phyloP scores from a whole-genome alignment of 2,888 invertebrate genomes.

The Bembecia ichneumoniformis region DNA sequence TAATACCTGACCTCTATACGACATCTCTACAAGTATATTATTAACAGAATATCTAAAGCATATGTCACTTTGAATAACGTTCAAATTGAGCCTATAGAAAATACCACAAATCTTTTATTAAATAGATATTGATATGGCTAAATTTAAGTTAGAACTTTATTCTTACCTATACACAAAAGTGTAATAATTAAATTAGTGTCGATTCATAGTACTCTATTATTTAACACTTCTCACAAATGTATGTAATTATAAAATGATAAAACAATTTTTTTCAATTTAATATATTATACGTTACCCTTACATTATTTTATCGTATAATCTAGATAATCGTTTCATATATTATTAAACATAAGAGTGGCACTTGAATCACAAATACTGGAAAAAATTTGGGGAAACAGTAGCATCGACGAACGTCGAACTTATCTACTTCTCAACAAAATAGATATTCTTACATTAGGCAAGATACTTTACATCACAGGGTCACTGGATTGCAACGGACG shows the following conservation, averaged over 20 bases:
- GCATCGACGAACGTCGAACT: slow-evolving; percentile 46
- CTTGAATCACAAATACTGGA: slow-evolving; percentile 85
- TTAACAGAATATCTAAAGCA: slow-evolving; percentile 73
- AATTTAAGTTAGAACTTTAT: slow-evolving; percentile 72
- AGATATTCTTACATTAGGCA: slow-evolving; percentile 66
- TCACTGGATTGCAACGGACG: slow-evolving; percentile 45
- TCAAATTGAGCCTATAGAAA: slow-evolving; percentile 74
- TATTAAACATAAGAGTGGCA: slow-evolving; percentile 83
- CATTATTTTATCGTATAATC: slow-evolving; percentile 67
- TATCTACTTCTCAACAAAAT: slow-evolving; percentile 52
- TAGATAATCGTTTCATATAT: slow-evolving; percentile 75
- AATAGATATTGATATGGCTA: slow-evolving; percentile 75
- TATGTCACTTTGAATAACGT: slow-evolving; percentile 73
- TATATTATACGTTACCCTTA: slow-evolving; percentile 72
- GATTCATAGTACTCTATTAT: slow-evolving; percentile 65
- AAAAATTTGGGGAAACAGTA: slow-evolving; percentile 76
- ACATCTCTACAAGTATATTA: slow-evolving; percentile 63
- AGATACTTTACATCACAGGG: slow-evolving; percentile 65
- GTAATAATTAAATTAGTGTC: slow-evolving; percentile 71
- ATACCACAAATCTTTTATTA: slow-evolving; percentile 73
- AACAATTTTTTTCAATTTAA: slow-evolving; percentile 70
- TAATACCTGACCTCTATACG: slow-evolving; percentile 64
- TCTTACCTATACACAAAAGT: slow-evolving; percentile 72
- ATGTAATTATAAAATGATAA: slow-evolving; percentile 73
- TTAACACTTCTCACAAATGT: slow-evolving; percentile 70